Evolutionary conservation across 2,113 vertebrate species (phyloP), one percentile per base, ranked within the genome.

Genomic region (Australoheros scitulus): DNA sequence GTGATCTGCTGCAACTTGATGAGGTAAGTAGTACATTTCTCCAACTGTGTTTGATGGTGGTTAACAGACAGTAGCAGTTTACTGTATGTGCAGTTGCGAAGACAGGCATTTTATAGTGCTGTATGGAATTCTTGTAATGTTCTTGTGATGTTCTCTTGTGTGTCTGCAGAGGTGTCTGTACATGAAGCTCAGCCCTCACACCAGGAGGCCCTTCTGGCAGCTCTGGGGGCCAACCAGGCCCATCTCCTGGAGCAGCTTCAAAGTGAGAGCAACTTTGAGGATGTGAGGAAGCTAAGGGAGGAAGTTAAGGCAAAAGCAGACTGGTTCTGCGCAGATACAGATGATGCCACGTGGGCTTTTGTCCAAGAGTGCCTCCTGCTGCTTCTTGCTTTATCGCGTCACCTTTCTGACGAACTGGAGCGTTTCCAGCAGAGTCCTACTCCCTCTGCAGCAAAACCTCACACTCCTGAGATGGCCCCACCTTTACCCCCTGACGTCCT

Each of bases 401-500:
- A 95, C 75, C 94, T 98, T 79, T 29, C 82, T 5, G 55, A 7
- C 7, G 92, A 97, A 15, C 94, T 95, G 3, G 88, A 95, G 18
- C 52, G 55, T 8, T 97, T 96, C 87, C 43, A 14, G 5, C 93
- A 91, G n/a, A 78, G 81, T 1, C 65, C 78, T 15, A 58, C 90
- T 6, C 92, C 89, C 3, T 58, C 86, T 1, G 74, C 68, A 60
- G 76, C 89, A 1, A 94, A 89, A 20, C 82, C 20, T 0, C 77
- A 63, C 50, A 94, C 92, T 7, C 92, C 96, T 0, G 97, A 97
- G 57, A 90, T 88, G 11, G 96, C 97, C 7, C 97, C 97, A 2
- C 85, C 95, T 5, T 87, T 98, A n/a, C 95, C 96, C 20, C 97
- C 97, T 0, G 97, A 98, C 22, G 95, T 97, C 1, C 96, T 99